These are phyloP conservation scores for Pheucticus melanocephalus DNA, from an alignment of 2,113 vertebrate genomes.

Conservation along the genomic window DNA sequence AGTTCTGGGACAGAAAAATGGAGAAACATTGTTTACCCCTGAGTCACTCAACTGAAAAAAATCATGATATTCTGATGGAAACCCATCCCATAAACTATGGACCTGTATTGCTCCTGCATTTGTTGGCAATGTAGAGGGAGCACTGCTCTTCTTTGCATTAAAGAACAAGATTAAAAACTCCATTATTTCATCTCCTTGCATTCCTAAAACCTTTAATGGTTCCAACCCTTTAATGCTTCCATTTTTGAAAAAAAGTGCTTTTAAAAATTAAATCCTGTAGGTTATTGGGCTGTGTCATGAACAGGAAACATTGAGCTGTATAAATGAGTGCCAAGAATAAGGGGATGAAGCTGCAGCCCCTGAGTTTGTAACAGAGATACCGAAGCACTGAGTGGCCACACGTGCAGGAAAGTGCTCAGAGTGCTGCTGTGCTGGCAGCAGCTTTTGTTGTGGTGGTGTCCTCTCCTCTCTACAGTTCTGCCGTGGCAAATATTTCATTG, in stretches of 20 bases:
- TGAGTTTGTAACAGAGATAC: not conserved
- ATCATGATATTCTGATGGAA: not conserved
- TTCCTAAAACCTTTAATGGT: not conserved
- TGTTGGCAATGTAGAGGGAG: not conserved
- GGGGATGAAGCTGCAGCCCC: not conserved
- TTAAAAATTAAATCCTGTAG: not conserved
- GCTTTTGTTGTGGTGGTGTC: not conserved
- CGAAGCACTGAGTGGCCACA: not conserved
- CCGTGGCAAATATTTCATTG: not conserved
- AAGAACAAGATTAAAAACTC: not conserved
- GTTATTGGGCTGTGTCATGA: not conserved
- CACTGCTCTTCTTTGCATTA: not conserved
- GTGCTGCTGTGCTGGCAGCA: not conserved
- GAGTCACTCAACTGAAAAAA: conserved; percentile 8
- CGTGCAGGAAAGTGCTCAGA: not conserved
- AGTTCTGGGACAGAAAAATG: not conserved
- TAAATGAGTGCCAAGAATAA: not conserved
- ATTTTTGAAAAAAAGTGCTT: not conserved
- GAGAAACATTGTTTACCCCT: not conserved
- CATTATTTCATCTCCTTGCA: not conserved
- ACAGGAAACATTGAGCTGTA: not conserved
- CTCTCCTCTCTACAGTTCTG: not conserved
- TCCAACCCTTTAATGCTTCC: not conserved
- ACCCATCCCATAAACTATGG: not conserved
- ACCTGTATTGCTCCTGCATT: not conserved